Base-by-base conservation (phyloP, 2,888 invertebrate species). In the Hofmannophila pseudospretella region DNA sequence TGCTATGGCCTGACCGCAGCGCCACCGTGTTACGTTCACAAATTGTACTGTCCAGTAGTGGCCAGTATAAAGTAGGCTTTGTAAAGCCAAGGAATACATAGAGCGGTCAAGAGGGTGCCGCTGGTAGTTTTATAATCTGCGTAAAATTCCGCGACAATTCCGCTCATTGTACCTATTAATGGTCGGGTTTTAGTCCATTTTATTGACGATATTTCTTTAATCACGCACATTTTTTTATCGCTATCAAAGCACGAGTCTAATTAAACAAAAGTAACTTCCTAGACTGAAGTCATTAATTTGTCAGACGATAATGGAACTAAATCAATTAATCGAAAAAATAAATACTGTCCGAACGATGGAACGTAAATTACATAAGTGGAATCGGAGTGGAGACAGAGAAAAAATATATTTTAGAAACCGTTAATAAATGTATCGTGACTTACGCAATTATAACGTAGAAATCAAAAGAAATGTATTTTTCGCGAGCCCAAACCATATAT, bases 1-100 rank as follows among this genome's bases (percentile, higher is more conserved):
- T n/a, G 39, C 45, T 56, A 55, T 49, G 51, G 26, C 26, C 47
- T 54, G 58, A 62, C 60, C 60, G 54, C 58, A 47, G n/a, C 35
- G 23, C 36, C 44, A 34, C 53, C 45, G 53, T 42, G 47, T 54
- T 59, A 57, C 55, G 58, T 48, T 45, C 37, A 42, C 41, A 49
- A 50, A 44, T 37, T 11, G 25, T 7, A 16, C 10, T 5, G 25
- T 7, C 10, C 1, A 12, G 5, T 20, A 20, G 7, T 23, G 28
- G 11, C 29, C 27, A 27, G 14, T 32, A n/a, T n/a, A n/a, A n/a
- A n/a, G n/a, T n/a, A n/a, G n/a, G n/a, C n/a, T n/a, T n/a, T n/a
- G n/a, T n/a, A n/a, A n/a, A n/a, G n/a, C n/a, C n/a, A n/a, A n/a
- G n/a, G n/a, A n/a, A n/a, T n/a, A n/a, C n/a, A n/a, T n/a, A n/a